Conservation (phyloP, 2,113 vertebrate genomes). For the Callorhinus ursinus region DNA sequence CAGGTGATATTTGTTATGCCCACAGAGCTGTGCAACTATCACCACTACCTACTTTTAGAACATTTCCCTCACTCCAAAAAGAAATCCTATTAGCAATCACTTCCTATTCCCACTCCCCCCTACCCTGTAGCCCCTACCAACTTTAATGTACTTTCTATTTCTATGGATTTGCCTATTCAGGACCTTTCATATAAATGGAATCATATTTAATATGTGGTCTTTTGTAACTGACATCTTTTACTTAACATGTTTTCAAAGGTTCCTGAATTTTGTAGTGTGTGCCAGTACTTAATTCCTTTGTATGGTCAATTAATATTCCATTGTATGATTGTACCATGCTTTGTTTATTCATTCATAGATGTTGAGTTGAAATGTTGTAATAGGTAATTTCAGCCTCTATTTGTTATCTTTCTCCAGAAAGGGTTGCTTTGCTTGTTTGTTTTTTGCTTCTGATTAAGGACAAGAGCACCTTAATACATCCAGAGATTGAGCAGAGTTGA, state of each 20-base stretch:
- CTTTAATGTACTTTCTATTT: background rate
- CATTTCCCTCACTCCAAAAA: background rate
- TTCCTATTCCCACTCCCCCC: background rate
- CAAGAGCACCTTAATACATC: background rate
- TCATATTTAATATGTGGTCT: background rate
- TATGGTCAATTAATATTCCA: background rate
- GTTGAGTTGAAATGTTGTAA: background rate
- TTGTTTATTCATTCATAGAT: background rate
- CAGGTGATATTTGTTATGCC: background rate
- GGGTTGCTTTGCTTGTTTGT: background rate
- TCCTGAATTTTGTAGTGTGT: background rate
- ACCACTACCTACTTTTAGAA: background rate
- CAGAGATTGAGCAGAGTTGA: background rate
- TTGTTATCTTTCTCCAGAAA: background rate
- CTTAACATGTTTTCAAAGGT: background rate
- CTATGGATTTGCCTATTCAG: background rate
- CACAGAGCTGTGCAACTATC: background rate
- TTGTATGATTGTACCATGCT: background rate
- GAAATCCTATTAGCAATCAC: background rate
- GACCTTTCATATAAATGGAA: background rate
- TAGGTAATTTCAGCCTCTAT: background rate
- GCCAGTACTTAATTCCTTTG: background rate
- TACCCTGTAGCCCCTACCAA: background rate
- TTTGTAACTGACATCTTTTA: background rate
- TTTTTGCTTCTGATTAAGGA: constrained; percentile 6